phyloP scores from a whole-genome alignment of 2,888 invertebrate species.

The Stegophylla sp. region DNA sequence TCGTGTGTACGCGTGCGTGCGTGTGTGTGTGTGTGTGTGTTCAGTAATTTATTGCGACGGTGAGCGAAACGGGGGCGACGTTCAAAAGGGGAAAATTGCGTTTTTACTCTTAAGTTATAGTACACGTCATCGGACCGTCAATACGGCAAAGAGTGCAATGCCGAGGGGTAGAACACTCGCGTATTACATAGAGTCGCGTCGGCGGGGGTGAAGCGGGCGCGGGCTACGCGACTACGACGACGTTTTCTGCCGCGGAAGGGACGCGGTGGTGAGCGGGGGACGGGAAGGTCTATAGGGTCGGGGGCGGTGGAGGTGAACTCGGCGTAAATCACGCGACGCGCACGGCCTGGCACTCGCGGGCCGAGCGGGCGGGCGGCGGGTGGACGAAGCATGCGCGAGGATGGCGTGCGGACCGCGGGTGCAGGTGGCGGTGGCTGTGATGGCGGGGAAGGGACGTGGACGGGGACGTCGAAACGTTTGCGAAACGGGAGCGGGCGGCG shows the following conservation, averaged over 20 bases:
- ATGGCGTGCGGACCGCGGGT: neutral
- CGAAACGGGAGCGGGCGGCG: slow-evolving; percentile 49
- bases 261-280: slow-evolving; percentile 1
- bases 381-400: neutral
- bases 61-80: slow-evolving; percentile 29
- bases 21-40: neutral
- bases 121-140: slow-evolving; percentile 58
- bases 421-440: slow-evolving; percentile 61
- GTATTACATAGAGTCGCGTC: neutral
- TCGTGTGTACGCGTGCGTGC: neutral
- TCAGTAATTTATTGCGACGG: slow-evolving; percentile 15
- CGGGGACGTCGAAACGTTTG: slow-evolving; percentile 43
- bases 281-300: neutral
- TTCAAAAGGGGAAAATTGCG: slow-evolving; percentile 49
- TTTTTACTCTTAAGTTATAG: slow-evolving; percentile 59
- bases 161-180: slow-evolving; percentile 27
- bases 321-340: slow-evolving; percentile 59
- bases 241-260: slow-evolving; percentile 27
- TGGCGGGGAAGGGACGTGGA: slow-evolving; percentile 18
- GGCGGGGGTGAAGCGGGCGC: slow-evolving; percentile 5
- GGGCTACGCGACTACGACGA: no score
- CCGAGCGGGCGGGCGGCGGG: slow-evolving; percentile 62
- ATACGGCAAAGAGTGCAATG: slow-evolving; percentile 40
- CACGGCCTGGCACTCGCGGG: slow-evolving; percentile 61
- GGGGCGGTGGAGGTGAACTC: slow-evolving; percentile 14